These are phyloP conservation scores for Lysandra coridon DNA, from an alignment of 2,888 invertebrate species.

Conservation along the genomic window DNA sequence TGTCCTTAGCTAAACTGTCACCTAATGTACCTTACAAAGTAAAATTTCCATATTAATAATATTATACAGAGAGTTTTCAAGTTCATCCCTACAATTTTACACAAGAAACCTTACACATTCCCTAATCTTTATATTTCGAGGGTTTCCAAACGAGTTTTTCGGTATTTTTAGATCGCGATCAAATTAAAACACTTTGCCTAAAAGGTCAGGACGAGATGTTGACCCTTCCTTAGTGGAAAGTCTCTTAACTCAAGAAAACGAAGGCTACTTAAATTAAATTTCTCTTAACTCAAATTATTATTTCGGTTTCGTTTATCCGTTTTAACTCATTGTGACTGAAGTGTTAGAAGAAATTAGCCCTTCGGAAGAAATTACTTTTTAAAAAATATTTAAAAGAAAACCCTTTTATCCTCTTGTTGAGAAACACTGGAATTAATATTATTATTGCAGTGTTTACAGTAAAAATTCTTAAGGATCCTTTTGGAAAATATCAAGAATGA, in stretches of 20 bases:
- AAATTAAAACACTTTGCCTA: not conserved
- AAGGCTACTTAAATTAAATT: slow-evolving; percentile 6
- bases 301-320: not conserved
- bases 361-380: not conserved
- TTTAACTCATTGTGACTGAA: slow-evolving; percentile 19
- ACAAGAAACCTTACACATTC: not conserved
- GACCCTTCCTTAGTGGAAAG: slow-evolving; percentile 1
- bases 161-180: not conserved
- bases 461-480: not conserved
- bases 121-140: not conserved
- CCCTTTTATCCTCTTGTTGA: not conserved
- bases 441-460: not conserved
- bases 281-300: not conserved
- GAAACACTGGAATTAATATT: slow-evolving; percentile 2
- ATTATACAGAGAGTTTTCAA: too few species aligned
- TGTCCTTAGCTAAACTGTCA: too few species aligned
- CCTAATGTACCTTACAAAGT: too few species aligned
- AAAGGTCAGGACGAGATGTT: slow-evolving; percentile 10
- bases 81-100: too few species aligned
- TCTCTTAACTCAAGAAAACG: not conserved
- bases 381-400: not conserved
- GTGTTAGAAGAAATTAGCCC: not conserved
- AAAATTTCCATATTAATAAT: too few species aligned
- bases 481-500: not conserved
- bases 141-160: not conserved